Base-by-base conservation (phyloP, 2,113 vertebrate genomes). In the Muscicapa adusta region DNA sequence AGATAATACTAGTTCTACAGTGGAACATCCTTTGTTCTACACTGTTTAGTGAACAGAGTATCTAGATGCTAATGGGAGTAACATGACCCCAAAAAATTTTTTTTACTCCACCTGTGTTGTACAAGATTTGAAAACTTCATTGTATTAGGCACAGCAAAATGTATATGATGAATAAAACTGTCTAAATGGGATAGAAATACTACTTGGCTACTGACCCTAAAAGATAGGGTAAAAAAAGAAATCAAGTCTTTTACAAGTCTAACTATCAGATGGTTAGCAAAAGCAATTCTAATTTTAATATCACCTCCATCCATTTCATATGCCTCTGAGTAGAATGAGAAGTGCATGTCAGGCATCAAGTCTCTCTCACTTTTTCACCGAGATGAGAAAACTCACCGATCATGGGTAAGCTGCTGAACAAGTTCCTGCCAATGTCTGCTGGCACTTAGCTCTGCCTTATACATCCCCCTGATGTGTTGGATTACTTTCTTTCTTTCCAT, bases 401-500 rank as follows among this genome's bases (percentile, higher is more conserved):
- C 99, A 4, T 99, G 99, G 0, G 99, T 99, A 91, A 99, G 98
- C 74, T 99, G 99, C 45, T 99, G 99, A 94, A 99, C 98, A 63
- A 99, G 98, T 63, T 99, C 99, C 96, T 99, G 99, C 99, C 99
- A 99, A 85, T 99, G 99, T 18, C 99, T 98, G 95, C 99, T 99
- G 93, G 99, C 98, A 75, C 99, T 99, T 60, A 99, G 97, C 93
- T 99, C 99, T 8, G 98, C 98, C 95, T 99, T 99, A 93, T 99
- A 99, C 94, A 99, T 98, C 31, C 99, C 98, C 84, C 99, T 98
- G 96, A 99, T 99, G 96, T 99, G 99, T 97, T 99, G 99, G 93
- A 99, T 99, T 91, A 99, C 99, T 95, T 99, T 99, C 96, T 99
- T 99, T 72, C 99, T 98, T 98, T 99, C 99, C 97, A 99, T 98